Percentiles rank a stretch among this genome's conserved stretches.
phyloP scores from a whole-genome alignment of 2,888 invertebrate species.

The Danaus chrysippus region DNA sequence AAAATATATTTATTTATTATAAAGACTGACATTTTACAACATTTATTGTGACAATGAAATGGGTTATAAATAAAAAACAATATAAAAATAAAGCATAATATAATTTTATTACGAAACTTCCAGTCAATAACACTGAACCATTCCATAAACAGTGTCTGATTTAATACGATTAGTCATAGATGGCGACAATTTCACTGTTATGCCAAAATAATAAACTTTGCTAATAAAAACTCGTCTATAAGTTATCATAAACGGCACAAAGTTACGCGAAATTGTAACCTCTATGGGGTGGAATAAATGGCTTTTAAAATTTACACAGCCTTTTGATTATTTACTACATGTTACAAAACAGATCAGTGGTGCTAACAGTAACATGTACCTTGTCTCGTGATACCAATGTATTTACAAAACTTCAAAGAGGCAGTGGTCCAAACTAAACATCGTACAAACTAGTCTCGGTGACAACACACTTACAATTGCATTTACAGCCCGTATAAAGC shows the following conservation, averaged over 20 bases:
- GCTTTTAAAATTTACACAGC: slow-evolving; percentile 76
- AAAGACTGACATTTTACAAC: slow-evolving; percentile 20
- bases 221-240: slow-evolving; percentile 7
- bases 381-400: slow-evolving; percentile 51
- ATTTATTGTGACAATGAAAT: slow-evolving; percentile 28
- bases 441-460: slow-evolving; percentile 25
- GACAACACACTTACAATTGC: slow-evolving; percentile 16
- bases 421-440: slow-evolving; percentile 55
- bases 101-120: slow-evolving; percentile 78
- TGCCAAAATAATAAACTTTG: slow-evolving; percentile 5
- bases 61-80: slow-evolving; percentile 60
- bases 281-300: slow-evolving; percentile 52
- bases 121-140: slow-evolving; percentile 77
- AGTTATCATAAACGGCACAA: slow-evolving; percentile 2
- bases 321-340: slow-evolving; percentile 76
- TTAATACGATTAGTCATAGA: slow-evolving; percentile 53
- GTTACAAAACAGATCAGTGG: slow-evolving; percentile 75
- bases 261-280: slow-evolving; percentile 19
- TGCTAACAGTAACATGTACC: slow-evolving; percentile 58
- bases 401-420: slow-evolving; percentile 66
- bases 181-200: slow-evolving; percentile 23
- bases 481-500: slow-evolving; percentile 26
- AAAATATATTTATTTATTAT: slow-evolving; percentile 16
- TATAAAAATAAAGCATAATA: slow-evolving; percentile 78
- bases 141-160: slow-evolving; percentile 73